These are phyloP conservation scores for Peromyscus nudipes DNA, from an alignment of 2,797 vertebrate species.

Conservation along the genomic window DNA sequence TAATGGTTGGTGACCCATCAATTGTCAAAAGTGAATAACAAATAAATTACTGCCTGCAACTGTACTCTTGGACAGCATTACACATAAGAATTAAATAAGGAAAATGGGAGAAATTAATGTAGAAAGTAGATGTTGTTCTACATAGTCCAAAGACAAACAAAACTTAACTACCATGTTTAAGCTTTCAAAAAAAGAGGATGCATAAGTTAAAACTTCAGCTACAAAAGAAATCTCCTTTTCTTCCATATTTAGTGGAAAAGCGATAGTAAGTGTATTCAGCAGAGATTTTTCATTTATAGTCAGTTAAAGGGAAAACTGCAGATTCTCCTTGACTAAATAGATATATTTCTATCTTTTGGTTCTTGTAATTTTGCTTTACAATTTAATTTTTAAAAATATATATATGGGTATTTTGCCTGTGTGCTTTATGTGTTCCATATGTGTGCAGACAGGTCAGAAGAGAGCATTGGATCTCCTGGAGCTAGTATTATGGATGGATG, in stretches of 20 bases:
- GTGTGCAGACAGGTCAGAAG: neutral
- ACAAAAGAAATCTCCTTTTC: slow-evolving; percentile 1
- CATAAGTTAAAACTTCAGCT: slow-evolving; percentile 18
- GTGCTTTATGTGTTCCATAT: neutral
- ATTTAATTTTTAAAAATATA: neutral
- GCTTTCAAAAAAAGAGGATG: neutral
- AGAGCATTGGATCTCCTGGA: neutral
- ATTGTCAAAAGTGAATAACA: slow-evolving; percentile 50
- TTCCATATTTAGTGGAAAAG: slow-evolving; percentile 19
- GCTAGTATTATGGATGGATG: neutral
- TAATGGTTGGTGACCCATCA: neutral
- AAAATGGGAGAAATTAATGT: slow-evolving; percentile 17
- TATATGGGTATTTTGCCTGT: neutral
- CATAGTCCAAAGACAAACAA: slow-evolving; percentile 1
- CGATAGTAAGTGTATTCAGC: neutral
- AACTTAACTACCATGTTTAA: neutral
- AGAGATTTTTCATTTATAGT: neutral
- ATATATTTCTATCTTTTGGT: neutral
- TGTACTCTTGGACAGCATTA: slow-evolving; percentile 16
- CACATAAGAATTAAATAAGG: slow-evolving; percentile 47
- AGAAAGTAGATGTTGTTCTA: slow-evolving; percentile 4
- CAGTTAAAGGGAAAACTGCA: neutral
- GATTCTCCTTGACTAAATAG: neutral
- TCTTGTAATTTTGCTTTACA: slow-evolving; percentile 23
- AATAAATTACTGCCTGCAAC: neutral